A percentile compares a stretch with the other conserved stretches of the same genome.
These are phyloP conservation scores for Acanthosepion pharaonis DNA, from an alignment of 2,888 invertebrate genomes.

Conservation along the genomic window DNA sequence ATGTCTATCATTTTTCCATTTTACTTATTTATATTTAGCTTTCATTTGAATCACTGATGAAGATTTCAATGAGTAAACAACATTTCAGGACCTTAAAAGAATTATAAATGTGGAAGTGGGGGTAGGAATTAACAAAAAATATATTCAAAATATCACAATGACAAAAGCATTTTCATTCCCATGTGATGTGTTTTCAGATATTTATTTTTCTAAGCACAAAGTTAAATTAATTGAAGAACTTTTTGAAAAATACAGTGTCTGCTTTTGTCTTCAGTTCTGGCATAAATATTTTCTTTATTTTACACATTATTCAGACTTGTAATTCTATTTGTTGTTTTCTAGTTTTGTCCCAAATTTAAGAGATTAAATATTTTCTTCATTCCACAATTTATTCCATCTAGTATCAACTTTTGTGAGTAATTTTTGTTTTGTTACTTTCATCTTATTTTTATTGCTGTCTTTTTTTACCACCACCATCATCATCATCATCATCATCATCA, in stretches of 20 bases:
- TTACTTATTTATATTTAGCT: background rate
- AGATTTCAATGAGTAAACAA: background rate
- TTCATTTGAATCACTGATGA: background rate
- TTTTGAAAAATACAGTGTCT: no score
- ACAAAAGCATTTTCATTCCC: background rate
- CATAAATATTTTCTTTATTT: no score
- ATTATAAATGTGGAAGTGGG: background rate
- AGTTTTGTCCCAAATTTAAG: background rate
- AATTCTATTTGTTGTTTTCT: background rate
- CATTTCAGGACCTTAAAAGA: background rate
- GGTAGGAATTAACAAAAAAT: background rate
- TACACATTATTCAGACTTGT: background rate
- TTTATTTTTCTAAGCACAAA: no score
- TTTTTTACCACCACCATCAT: no score
- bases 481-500: no score
- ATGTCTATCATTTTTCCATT: background rate
- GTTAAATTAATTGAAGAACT: no score
- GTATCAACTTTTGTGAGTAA: no score
- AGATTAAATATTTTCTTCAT: no score
- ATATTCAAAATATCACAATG: background rate
- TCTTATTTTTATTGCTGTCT: no score
- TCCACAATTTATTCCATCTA: no score
- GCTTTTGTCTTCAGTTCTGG: no score
- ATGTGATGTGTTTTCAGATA: background rate
- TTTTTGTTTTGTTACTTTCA: no score